Percentiles rank a stretch among this genome's conserved stretches.
Evolutionary conservation across 2,888 invertebrate genomes (phyloP).

Genomic region (Galeruca laticollis): DNA sequence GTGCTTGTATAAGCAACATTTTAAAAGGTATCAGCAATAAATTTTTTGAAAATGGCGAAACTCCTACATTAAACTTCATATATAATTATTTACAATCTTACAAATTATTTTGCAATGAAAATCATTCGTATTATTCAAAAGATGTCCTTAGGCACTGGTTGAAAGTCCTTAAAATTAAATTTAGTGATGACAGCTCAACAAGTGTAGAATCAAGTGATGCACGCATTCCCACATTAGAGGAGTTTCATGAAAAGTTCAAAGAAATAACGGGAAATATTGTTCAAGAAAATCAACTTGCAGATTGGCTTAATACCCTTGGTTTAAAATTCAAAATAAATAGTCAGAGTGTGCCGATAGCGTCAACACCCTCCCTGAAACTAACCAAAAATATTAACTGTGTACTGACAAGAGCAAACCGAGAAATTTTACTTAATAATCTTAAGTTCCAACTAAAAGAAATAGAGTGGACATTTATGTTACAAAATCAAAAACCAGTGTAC

Average conservation of each 20-base stretch:
- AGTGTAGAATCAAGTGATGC: not conserved
- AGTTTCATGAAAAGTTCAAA: not conserved
- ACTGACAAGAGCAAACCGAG: not conserved
- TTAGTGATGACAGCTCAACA: not conserved
- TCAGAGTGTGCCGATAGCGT: not conserved
- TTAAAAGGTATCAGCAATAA: not conserved
- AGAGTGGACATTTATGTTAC: slow-evolving; percentile 3
- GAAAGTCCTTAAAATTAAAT: slow-evolving; percentile 5
- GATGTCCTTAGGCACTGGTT: slow-evolving; percentile 12
- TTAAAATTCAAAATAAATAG: not conserved
- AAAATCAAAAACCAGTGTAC: not conserved
- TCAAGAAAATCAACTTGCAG: not conserved
- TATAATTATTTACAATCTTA: slow-evolving; percentile 5
- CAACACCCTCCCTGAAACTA: not conserved
- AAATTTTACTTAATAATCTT: not conserved
- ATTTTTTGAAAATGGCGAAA: not conserved
- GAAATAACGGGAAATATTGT: not conserved
- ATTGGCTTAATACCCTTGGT: not conserved
- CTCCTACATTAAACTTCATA: slow-evolving; percentile 11
- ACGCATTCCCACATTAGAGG: not conserved
- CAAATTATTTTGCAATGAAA: not conserved
- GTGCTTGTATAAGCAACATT: not conserved
- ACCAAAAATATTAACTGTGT: not conserved
- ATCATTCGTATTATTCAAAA: not conserved
- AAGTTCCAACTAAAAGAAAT: not conserved